A percentile compares a stretch with the other conserved stretches of the same genome.
Evolutionary conservation across 2,888 invertebrate species (phyloP).

Genomic region (Gari tellinella): DNA sequence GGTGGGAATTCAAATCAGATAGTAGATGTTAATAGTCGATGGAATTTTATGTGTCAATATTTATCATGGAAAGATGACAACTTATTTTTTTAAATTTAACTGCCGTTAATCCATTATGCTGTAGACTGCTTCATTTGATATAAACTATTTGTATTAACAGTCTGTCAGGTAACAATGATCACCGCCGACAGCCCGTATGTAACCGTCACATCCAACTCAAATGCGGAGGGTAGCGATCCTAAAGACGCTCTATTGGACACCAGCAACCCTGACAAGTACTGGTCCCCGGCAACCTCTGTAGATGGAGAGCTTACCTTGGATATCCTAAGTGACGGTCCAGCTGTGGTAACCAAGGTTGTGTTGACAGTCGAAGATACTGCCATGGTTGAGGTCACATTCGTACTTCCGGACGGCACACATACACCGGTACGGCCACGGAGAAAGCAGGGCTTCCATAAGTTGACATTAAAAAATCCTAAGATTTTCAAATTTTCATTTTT

Average conservation of each 20-base stretch:
- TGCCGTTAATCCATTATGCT: too few species aligned
- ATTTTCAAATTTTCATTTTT: too few species aligned
- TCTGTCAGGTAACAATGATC: constrained; percentile 47
- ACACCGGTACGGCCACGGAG: constrained; percentile 35
- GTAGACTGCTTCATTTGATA: too few species aligned
- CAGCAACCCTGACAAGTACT: constrained; percentile 25
- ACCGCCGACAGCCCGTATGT: constrained; percentile 45
- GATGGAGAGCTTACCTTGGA: constrained; percentile 22
- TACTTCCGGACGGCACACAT: constrained; percentile 32
- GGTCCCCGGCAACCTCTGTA: constrained; percentile 11
- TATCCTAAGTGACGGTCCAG: constrained; percentile 47
- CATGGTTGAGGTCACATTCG: constrained; percentile 39
- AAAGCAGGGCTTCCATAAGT: too few species aligned
- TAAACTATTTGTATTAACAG: too few species aligned
- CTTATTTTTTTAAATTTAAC: too few species aligned
- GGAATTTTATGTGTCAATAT: too few species aligned
- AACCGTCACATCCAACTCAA: constrained; percentile 30
- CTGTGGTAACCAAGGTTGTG: constrained; percentile 36
- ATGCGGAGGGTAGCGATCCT: constrained; percentile 37
- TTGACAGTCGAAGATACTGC: constrained; percentile 38
- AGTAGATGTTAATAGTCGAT: too few species aligned
- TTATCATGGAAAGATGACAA: too few species aligned
- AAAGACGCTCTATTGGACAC: constrained; percentile 32
- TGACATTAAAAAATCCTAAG: too few species aligned
- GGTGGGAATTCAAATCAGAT: too few species aligned